Evolutionary conservation across 2,113 vertebrate genomes (phyloP).

Genomic region (Grammomys surdaster): DNA sequence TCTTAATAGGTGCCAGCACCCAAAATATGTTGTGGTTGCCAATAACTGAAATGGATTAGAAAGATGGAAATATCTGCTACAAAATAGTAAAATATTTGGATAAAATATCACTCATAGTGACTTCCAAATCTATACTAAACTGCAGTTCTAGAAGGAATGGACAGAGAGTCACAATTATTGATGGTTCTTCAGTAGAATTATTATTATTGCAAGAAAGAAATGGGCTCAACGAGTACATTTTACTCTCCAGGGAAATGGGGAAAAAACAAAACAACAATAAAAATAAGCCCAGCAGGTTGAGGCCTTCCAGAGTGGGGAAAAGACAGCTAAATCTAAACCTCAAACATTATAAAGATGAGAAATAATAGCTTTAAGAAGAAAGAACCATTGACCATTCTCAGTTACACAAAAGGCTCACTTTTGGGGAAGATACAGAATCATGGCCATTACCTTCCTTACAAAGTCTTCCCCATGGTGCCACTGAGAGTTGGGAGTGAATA

Average conservation of each 20-base stretch:
- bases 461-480: neutral
- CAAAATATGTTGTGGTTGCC: neutral
- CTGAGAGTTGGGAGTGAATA: neutral
- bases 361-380: neutral
- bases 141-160: neutral
- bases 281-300: neutral
- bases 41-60: neutral
- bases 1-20: neutral
- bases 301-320: neutral
- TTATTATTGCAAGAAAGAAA: neutral
- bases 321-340: neutral
- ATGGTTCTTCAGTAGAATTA: neutral
- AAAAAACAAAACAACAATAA: neutral
- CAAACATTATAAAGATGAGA: neutral
- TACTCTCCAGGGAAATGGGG: neutral
- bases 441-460: neutral
- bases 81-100: slow-evolving; percentile 2
- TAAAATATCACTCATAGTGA: neutral
- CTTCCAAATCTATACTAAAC: neutral
- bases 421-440: neutral
- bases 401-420: neutral
- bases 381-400: neutral
- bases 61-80: neutral
- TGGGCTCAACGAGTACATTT: neutral
- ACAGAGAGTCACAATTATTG: neutral